Percentiles rank a stretch among this genome's conserved stretches.
These are phyloP conservation scores for Steatocranus sp. DNA, from an alignment of 2,797 vertebrate species.

Conservation along the genomic window DNA sequence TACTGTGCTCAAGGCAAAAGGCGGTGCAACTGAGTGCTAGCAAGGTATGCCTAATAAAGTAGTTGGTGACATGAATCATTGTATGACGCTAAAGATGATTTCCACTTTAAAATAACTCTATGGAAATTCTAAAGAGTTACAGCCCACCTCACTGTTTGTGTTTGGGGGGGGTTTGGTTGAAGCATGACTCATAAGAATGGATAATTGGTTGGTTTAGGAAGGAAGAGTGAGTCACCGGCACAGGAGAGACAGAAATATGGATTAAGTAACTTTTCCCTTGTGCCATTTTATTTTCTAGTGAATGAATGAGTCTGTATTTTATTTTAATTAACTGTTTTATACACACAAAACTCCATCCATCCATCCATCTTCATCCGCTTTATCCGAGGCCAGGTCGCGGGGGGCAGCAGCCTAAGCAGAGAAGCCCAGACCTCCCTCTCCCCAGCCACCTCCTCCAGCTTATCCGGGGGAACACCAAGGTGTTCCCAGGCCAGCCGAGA, in stretches of 20 bases:
- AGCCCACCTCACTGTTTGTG: neutral
- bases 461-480: too few species aligned
- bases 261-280: neutral
- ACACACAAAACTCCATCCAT: neutral
- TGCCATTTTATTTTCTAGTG: neutral
- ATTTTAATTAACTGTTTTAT: neutral
- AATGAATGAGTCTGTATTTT: neutral
- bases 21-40: neutral
- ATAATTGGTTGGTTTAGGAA: neutral
- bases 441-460: too few species aligned
- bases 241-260: neutral
- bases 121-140: neutral
- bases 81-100: neutral
- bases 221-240: neutral
- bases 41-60: neutral
- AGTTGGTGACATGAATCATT: neutral
- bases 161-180: neutral
- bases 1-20: neutral
- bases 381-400: too few species aligned
- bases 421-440: too few species aligned
- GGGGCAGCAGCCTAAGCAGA: too few species aligned
- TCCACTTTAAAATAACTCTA: neutral
- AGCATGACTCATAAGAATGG: neutral
- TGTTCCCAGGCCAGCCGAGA: too few species aligned
- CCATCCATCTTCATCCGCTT: too few species aligned